Base-by-base conservation (phyloP, 2,113 vertebrate genomes). In the Channa argus region DNA sequence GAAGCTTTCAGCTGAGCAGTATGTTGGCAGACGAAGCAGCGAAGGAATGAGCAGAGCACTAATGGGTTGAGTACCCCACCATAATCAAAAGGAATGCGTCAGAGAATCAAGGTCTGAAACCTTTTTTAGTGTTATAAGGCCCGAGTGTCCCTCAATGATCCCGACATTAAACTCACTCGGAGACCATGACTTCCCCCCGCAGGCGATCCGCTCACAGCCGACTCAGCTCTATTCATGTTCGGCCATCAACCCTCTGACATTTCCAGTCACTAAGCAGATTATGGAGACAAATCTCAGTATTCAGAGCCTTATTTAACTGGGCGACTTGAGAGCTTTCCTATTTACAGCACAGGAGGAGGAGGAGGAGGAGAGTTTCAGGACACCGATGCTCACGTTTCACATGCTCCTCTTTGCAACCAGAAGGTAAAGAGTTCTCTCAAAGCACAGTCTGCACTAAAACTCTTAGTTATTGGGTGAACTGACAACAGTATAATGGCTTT, bases 201-300 rank as follows among this genome's bases (percentile, higher is more conserved):
- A 12, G 69, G 46, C 36, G 44, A 72, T 58, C 56, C 63, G 3
- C 46, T 46, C 60, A 1, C 9, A 10, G 58, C 83, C 36, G 43
- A 62, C 72, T 83, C 75, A 47, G 84, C 84, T 55, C 52, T 0
- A 46, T 52, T 66, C 64, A 24, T 43, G 65, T 59, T 49, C 1
- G 9, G 66, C 58, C 55, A 39, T 75, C 74, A 71, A 2, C 61
- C 66, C 24, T 24, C 52, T 71, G 80, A 83, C 79, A 62, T 76
- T 70, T 77, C 24, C 71, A 65, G 71, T 39, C 59, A 5, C 63
- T 83, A 53, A 76, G 80, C 53, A 76, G 80, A 83, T 79, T 70
- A 79, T 0, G 3, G 52, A 63, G 79, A 76, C 52, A 37, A 51
- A 64, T 64, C 62, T 13, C 0, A n/a, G 54, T 50, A 67, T 67